A percentile compares a stretch with the other conserved stretches of the same genome.
Evolutionary conservation across 2,888 invertebrate species (phyloP).

Genomic region (Periphyllus acericola): DNA sequence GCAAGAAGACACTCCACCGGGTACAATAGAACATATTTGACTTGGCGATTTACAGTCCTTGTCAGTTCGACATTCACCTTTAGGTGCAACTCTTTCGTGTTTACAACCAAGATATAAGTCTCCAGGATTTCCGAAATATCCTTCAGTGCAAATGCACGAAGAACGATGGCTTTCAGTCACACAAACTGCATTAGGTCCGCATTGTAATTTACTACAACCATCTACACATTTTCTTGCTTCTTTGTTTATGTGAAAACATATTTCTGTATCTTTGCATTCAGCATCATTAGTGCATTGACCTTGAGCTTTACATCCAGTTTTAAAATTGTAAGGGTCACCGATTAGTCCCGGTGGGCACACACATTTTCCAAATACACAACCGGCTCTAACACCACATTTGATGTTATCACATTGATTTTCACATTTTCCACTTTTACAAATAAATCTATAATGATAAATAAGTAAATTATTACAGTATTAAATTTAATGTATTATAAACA

Average conservation of each 20-base stretch:
- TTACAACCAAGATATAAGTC: conserved; percentile 84
- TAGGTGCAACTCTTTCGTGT: conserved; percentile 72
- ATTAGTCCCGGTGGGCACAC: conserved; percentile 72
- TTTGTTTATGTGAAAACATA: conserved; percentile 86
- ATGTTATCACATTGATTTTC: conserved; percentile 73
- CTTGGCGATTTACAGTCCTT: conserved; percentile 77
- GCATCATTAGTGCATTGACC: conserved; percentile 84
- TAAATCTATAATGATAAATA: conserved; percentile 67
- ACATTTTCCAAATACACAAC: conserved; percentile 72
- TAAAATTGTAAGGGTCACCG: conserved; percentile 77
- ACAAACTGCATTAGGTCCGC: conserved; percentile 90
- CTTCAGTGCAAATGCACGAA: conserved; percentile 85
- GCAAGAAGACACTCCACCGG: conserved; percentile 76
- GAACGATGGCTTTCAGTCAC: conserved; percentile 85
- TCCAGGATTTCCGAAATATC: conserved; percentile 83
- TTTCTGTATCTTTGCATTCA: conserved; percentile 84
- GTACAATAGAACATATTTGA: conserved; percentile 76
- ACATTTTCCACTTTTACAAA: conserved; percentile 71
- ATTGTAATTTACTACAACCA: conserved; percentile 86
- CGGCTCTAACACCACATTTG: conserved; percentile 70
- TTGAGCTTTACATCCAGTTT: conserved; percentile 77
- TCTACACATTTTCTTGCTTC: conserved; percentile 85
- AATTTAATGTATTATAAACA: background rate
- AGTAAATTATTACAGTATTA: background rate
- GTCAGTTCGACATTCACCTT: conserved; percentile 75